Evolutionary conservation across 2,888 invertebrate species (phyloP).

Genomic region (Podabrus alpinus): DNA sequence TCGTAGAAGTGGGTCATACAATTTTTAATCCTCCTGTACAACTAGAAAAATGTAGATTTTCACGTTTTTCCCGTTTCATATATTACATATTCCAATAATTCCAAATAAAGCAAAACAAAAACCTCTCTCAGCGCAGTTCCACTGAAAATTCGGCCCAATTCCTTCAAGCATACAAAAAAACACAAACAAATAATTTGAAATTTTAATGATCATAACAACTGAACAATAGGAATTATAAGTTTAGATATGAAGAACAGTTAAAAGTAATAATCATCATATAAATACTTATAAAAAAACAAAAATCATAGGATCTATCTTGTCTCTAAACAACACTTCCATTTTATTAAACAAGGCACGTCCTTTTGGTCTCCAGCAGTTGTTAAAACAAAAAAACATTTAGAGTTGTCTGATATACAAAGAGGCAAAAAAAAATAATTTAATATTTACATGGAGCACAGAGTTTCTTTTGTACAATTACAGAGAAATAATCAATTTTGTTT

Average conservation of each 20-base stretch:
- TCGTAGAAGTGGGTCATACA: too few relatives aligned
- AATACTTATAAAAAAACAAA: slow-evolving; percentile 1
- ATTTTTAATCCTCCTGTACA: too few relatives aligned
- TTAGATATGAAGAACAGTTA: neutral
- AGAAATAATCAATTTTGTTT: slow-evolving; percentile 5
- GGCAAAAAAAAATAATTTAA: slow-evolving; percentile 20
- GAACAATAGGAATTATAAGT: neutral
- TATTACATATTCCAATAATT: too few relatives aligned
- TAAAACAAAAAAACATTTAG: slow-evolving; percentile 3
- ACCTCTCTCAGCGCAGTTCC: too few relatives aligned
- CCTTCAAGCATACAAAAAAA: neutral
- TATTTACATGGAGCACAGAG: slow-evolving; percentile 2
- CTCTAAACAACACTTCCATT: slow-evolving; percentile 17
- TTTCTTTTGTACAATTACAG: neutral
- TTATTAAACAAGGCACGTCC: slow-evolving; percentile 24
- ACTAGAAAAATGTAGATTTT: too few relatives aligned
- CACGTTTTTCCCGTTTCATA: too few relatives aligned
- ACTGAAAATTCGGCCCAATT: too few relatives aligned
- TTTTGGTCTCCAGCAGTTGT: slow-evolving; percentile 24
- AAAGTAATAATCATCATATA: neutral
- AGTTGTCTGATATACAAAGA: neutral
- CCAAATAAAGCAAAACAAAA: too few relatives aligned
- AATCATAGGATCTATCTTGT: neutral
- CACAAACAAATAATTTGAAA: neutral
- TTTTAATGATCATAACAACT: neutral